Percentiles rank a stretch among this genome's conserved stretches.
These are phyloP conservation scores for Corythornis leucogaster DNA, from an alignment of 2,797 vertebrate genomes.

Conservation along the genomic window DNA sequence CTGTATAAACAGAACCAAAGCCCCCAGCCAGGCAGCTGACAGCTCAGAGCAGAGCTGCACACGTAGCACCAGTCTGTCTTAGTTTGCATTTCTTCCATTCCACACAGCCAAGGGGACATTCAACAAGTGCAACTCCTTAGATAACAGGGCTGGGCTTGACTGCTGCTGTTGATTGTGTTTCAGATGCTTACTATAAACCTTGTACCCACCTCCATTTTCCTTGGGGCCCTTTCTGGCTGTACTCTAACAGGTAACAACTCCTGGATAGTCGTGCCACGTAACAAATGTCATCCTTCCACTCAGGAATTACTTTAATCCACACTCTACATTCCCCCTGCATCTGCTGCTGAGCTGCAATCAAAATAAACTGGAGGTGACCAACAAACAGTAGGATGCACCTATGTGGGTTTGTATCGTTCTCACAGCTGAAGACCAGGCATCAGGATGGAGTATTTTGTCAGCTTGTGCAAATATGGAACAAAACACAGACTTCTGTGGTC, in stretches of 20 bases:
- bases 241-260: not conserved
- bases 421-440: not conserved
- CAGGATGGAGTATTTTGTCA: not conserved
- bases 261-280: not conserved
- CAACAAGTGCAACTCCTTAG: conserved; percentile 58
- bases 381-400: fast-evolving
- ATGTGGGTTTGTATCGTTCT: not conserved
- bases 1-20: conserved; percentile 63
- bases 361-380: not conserved
- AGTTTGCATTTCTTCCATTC: conserved; percentile 73
- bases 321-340: not conserved
- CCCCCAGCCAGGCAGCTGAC: conserved; percentile 70
- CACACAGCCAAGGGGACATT: conserved; percentile 74
- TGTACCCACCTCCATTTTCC: conserved; percentile 29
- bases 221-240: conserved; percentile 46
- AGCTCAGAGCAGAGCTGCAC: conserved; percentile 62
- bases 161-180: conserved; percentile 42
- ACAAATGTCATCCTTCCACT: not conserved
- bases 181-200: conserved; percentile 32
- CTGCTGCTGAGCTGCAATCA: not conserved
- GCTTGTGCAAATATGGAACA: not conserved
- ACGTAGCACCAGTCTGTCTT: conserved; percentile 71
- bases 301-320: not conserved
- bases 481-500: not conserved
- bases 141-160: conserved; percentile 29